These are phyloP conservation scores for Betta splendens DNA, from an alignment of 2,797 vertebrate genomes.

Conservation along the genomic window DNA sequence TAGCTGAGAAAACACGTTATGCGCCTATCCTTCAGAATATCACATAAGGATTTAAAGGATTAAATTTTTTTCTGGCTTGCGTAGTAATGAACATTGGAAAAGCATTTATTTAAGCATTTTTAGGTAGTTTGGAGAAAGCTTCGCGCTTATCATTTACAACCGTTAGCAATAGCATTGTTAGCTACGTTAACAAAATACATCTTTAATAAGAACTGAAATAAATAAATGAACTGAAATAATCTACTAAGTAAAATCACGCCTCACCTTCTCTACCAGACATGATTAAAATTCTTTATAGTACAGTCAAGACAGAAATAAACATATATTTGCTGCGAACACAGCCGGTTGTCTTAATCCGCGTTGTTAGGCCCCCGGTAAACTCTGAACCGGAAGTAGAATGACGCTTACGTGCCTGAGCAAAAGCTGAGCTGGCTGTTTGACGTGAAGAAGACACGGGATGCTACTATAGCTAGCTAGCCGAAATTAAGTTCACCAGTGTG, in stretches of 20 bases:
- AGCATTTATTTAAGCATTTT: too few species aligned
- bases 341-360: slow-evolving; percentile 31
- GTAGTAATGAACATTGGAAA: too few species aligned
- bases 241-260: not conserved
- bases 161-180: too few species aligned
- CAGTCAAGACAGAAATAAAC: not conserved
- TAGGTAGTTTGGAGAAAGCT: too few species aligned
- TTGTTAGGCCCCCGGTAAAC: slow-evolving; percentile 51
- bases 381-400: slow-evolving; percentile 57
- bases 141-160: too few species aligned
- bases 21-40: too few species aligned
- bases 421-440: slow-evolving; percentile 5
- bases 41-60: too few species aligned
- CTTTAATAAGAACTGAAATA: too few species aligned
- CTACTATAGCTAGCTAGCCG: not conserved
- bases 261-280: slow-evolving; percentile 86
- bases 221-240: too few species aligned
- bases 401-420: slow-evolving; percentile 48
- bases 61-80: too few species aligned
- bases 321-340: not conserved
- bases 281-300: not conserved
- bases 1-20: too few species aligned
- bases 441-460: too few species aligned
- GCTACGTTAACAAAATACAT: not conserved
- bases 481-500: not conserved